Conservation (phyloP, 2,888 invertebrate species). For the Zelleria hepariella region DNA sequence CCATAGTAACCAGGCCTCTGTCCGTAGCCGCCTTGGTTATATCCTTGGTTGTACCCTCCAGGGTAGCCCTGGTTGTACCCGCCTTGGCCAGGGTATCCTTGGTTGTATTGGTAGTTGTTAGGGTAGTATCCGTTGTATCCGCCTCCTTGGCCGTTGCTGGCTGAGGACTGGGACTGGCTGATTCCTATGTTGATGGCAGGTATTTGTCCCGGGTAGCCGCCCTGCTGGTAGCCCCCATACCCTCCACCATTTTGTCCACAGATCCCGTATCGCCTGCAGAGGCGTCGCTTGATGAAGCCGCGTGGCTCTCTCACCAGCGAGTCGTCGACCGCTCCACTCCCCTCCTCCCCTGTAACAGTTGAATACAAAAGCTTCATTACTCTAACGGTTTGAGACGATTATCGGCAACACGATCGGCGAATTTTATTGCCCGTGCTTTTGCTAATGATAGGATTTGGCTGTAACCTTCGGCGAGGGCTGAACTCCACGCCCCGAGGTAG, state of each 20-base stretch:
- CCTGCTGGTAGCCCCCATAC: constrained; percentile 11
- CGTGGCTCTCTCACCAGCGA: constrained; percentile 27
- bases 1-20: constrained; percentile 34
- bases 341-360: constrained; percentile 24
- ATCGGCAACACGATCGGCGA: neutral
- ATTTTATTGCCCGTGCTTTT: constrained; percentile 4
- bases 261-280: constrained; percentile 39
- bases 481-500: constrained; percentile 24
- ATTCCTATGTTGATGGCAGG: constrained; percentile 59
- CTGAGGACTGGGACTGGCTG: constrained; percentile 57
- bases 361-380: neutral
- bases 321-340: constrained; percentile 17
- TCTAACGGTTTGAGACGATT: neutral
- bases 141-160: constrained; percentile 46
- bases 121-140: constrained; percentile 37
- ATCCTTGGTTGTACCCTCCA: constrained; percentile 19
- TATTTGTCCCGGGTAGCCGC: constrained; percentile 26
- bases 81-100: constrained; percentile 16
- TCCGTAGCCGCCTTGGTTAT: constrained; percentile 16
- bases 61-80: constrained; percentile 27
- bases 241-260: constrained; percentile 23
- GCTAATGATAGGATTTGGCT: constrained; percentile 22
- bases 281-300: constrained; percentile 18
- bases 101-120: constrained; percentile 38
- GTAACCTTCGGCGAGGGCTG: constrained; percentile 44